phyloP scores from a whole-genome alignment of 2,113 vertebrate species.

The Ciconia boyciana region DNA sequence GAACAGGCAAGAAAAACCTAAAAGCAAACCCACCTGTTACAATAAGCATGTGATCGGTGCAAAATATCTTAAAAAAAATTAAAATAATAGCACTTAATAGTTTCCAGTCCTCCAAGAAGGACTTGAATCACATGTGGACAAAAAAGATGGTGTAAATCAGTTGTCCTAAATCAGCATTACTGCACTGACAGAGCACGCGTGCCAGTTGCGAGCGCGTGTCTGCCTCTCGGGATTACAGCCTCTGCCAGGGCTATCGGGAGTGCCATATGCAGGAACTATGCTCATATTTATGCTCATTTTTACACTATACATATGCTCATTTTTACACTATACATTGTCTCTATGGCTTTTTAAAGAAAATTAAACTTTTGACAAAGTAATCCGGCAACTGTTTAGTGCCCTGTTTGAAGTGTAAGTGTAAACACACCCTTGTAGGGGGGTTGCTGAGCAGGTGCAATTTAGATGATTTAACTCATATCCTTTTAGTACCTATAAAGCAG shows the following conservation, averaged over 20 bases:
- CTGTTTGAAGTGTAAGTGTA: neutral
- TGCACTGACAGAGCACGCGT: neutral
- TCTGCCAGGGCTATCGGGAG: neutral
- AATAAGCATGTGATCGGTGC: fast-evolving
- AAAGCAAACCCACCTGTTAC: neutral
- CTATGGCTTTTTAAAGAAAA: neutral
- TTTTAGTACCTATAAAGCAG: neutral
- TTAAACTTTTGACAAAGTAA: neutral
- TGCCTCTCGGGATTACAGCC: neutral
- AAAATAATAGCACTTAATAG: neutral
- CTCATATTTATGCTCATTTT: neutral
- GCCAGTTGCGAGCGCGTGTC: neutral
- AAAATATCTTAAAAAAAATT: neutral
- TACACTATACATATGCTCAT: neutral
- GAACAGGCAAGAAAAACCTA: slow-evolving; percentile 69
- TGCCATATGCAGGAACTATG: fast-evolving
- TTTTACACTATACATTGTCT: neutral
- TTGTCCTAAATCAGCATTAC: neutral
- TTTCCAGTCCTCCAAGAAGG: neutral
- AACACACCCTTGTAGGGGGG: neutral
- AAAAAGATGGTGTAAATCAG: neutral
- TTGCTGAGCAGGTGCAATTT: fast-evolving
- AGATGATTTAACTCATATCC: neutral
- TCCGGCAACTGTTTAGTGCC: neutral
- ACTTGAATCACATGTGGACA: neutral